Percentiles rank a stretch among this genome's conserved stretches.
Conservation (phyloP, 2,113 vertebrate species). For the Verasper variegatus region DNA sequence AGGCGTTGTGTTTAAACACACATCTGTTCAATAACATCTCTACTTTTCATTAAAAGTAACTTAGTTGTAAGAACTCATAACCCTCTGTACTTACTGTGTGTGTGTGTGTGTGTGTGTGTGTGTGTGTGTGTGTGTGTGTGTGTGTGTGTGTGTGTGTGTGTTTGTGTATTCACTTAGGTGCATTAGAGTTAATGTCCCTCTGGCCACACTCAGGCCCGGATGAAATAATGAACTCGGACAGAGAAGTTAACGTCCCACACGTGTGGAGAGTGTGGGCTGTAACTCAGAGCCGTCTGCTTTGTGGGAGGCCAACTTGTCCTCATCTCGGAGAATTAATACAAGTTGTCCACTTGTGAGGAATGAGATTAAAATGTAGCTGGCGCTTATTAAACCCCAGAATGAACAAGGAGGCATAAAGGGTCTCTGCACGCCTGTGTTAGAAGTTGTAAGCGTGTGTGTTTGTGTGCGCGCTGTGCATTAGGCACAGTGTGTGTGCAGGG, state of each 20-base stretch:
- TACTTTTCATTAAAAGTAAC: slow-evolving; percentile 14
- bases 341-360: slow-evolving; percentile 75
- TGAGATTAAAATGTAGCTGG: slow-evolving; percentile 77
- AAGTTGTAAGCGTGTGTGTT: slow-evolving; percentile 32
- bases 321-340: slow-evolving; percentile 73
- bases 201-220: slow-evolving; percentile 51
- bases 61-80: slow-evolving; percentile 1
- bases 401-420: slow-evolving; percentile 61
- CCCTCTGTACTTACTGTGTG: neutral
- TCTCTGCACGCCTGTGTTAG: slow-evolving; percentile 41
- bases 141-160: neutral
- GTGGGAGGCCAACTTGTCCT: slow-evolving; percentile 74
- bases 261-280: slow-evolving; percentile 64
- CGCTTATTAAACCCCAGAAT: slow-evolving; percentile 70
- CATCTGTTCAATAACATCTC: no score
- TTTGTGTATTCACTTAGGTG: slow-evolving; percentile 20
- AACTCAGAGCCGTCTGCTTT: slow-evolving; percentile 68
- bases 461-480: slow-evolving; percentile 52
- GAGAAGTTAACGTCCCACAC: slow-evolving; percentile 75
- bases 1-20: no score
- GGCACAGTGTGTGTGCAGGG: slow-evolving; percentile 56
- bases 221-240: slow-evolving; percentile 70
- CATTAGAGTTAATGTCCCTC: slow-evolving; percentile 26
- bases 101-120: neutral
- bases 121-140: neutral